A percentile compares a stretch with the other conserved stretches of the same genome.
Evolutionary conservation across 2,888 invertebrate genomes (phyloP).

Genomic region (Drosophila barbarae): DNA sequence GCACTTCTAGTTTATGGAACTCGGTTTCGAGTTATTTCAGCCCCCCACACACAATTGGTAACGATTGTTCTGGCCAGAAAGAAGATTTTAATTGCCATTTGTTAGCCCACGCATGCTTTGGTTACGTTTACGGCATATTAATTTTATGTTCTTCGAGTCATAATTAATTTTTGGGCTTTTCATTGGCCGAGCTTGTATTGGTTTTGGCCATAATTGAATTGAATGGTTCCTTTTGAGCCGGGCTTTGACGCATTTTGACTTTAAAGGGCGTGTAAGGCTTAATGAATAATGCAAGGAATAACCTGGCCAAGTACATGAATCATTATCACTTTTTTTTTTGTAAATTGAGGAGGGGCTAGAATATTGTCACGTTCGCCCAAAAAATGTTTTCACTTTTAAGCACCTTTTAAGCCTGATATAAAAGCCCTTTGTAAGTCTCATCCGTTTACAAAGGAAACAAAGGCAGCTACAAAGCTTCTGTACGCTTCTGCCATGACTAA

Average conservation of each 20-base stretch:
- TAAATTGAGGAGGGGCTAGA: slow-evolving; percentile 8
- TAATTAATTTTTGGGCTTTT: slow-evolving; percentile 62
- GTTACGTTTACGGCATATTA: slow-evolving; percentile 55
- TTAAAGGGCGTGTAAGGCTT: slow-evolving; percentile 48
- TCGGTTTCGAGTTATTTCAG: background rate
- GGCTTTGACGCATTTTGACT: slow-evolving; percentile 48
- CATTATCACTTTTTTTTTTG: slow-evolving; percentile 62
- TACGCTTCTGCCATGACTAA: slow-evolving; percentile 11
- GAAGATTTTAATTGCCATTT: slow-evolving; percentile 43
- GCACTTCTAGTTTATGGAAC: slow-evolving; percentile 18
- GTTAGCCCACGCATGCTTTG: slow-evolving; percentile 49
- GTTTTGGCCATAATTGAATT: slow-evolving; percentile 22
- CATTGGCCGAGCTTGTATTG: slow-evolving; percentile 21
- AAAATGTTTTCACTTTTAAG: slow-evolving; percentile 27
- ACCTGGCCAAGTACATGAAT: slow-evolving; percentile 11
- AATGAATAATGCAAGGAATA: slow-evolving; percentile 57
- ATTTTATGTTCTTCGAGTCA: slow-evolving; percentile 43
- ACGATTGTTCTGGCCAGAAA: slow-evolving; percentile 11
- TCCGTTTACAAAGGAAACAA: background rate
- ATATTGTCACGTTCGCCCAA: slow-evolving; percentile 18
- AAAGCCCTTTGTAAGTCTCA: background rate
- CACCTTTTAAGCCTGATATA: background rate
- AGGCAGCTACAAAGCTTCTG: background rate
- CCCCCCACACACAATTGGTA: slow-evolving; percentile 3
- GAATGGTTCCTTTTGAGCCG: slow-evolving; percentile 7